Evolutionary conservation across 1,140 invertebrate species (phyloP), one percentile per base, ranked within the genome.

Genomic region (Leptoteleia sp.): DNA sequence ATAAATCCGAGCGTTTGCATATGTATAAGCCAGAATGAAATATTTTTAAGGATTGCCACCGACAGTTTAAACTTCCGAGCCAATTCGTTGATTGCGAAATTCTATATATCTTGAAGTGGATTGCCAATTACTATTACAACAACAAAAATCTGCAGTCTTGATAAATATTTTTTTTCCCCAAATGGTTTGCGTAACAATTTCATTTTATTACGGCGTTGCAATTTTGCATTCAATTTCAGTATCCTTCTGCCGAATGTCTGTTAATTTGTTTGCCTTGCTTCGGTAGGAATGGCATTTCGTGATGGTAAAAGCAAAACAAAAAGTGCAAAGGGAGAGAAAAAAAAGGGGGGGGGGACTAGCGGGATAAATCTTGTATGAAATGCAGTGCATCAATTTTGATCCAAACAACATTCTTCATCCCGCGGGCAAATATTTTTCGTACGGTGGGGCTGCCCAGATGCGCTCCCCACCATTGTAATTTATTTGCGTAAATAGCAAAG

Each of bases 401-500:
- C 13, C 16, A 27, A 37, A 61, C 16, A n/a, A 12, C 12, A 42
- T 9, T 17, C 5, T 50, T 11, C 17, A 62, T 50, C 22, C 8
- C 29, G 12, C 12, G 22, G 22, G 13, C 1, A 33, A 3, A 55
- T 16, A 16, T 31, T 33, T 64, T 40, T 52, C 35, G 5, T 25
- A n/a, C n/a, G n/a, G n/a, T n/a, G n/a, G n/a, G n/a, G n/a, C n/a
- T n/a, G n/a, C n/a, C 22, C 16, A 37, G 38, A 48, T 37, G 29
- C 57, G 31, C n/a, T n/a, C n/a, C n/a, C 4, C 33, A 48, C 15
- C 37, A 59, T 19, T 1, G 38, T 31, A 35, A 52, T 71, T 61
- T 61, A 61, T 71, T 52, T 9, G 19, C n/a, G 35, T 43, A 43
- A 71, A 59, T 38, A 61, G 7, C 13, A 15, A 40, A 67, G 19